Evolutionary conservation across 2,888 invertebrate genomes (phyloP), one percentile per base, ranked within the genome.

Genomic region (Sesia apiformis): DNA sequence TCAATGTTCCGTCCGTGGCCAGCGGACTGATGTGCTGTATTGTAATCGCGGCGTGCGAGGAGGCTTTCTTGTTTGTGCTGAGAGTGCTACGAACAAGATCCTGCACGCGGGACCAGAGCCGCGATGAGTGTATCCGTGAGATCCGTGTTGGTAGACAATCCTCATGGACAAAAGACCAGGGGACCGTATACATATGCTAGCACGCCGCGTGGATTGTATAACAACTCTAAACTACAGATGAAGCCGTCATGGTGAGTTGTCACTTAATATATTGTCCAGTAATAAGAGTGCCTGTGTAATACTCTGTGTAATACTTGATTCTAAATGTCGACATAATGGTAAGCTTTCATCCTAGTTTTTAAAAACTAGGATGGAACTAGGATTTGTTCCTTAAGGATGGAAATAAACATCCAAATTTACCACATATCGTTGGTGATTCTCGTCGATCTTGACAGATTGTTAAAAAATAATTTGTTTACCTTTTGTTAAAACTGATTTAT

Each of bases 171-270:
- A 38, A 72, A 69, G 56, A 57, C 67, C 59, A 76, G 75, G 78
- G 88, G 89, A 53, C 90, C 91, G 58, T 92, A 90, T 66, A 91
- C 91, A 56, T 92, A 91, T 80, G 89, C 91, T 71, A 92, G 91
- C 77, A 90, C 91, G n/a, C 92, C 92, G 4, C 76, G 91, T 53
- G 92, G 91, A 5, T 82, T 93, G 50, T 91, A 91, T 78, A 88
- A 89, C 70, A 92, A 92, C 70, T 79, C 81, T 58, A 91, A 92
- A 66, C 86, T 92, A 66, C 75, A 70, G 64, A 75, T 69, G 56
- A 79, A 84, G 46, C 85, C 88, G 3, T 78, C 86, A 3, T 89
- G 89, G 90, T 89, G 58, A 76, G 85, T 72, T 2, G 23, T 23
- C 23, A 23, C 23, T 8, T 4, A 46, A 46, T 3, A 23, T 46